Base-by-base conservation (phyloP, 2,888 invertebrate genomes). In the Glomeris marginata region DNA sequence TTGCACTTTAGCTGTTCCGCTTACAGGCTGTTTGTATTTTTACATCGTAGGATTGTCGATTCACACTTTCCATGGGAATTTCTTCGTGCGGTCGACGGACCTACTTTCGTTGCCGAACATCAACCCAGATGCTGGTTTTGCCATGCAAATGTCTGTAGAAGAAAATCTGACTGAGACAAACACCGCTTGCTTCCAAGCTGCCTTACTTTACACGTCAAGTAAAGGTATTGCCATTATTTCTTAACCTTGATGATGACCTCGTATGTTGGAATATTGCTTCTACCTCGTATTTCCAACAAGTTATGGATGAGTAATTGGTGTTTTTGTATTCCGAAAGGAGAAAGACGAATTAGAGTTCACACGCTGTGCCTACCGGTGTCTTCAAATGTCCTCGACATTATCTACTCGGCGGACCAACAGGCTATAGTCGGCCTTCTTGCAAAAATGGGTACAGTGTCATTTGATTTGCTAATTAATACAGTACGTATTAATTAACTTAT, bases 41-140 rank as follows among this genome's bases (percentile, higher is more conserved):
- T n/a, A 15, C n/a, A 49, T 53, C 28, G n/a, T 82, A 63, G 95
- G 97, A 15, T 72, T 98, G 51, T 77, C 87, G 22, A 88, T 98
- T 61, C 94, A 97, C 70, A 91, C 94, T 63, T 98, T 98, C 79
- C 95, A 97, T 71, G 98, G 98, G 38, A 97, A 97, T 71, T 95
- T 95, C 77, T 98, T 98, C 70, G 97, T 98, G 45, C 78, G 98
- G 2, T 95, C 97, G 0, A 94, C 95, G 2, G 97, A 98, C 72
- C 73, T 98, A 49, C 72, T 98, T 51, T 90, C 92, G 11, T 70
- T 98, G 59, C 95, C 98, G 37, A 97, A 97, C 72, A 84, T 95
- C 52, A 97, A 94, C 64, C 97, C 98, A 0, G 98, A 99, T 70
- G 84, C 92, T 4, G 95, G 91, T 16, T 95, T 92, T 68, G 97